These are phyloP conservation scores for Protosalanx chinensis DNA, from an alignment of 2,797 vertebrate species.

Conservation along the genomic window DNA sequence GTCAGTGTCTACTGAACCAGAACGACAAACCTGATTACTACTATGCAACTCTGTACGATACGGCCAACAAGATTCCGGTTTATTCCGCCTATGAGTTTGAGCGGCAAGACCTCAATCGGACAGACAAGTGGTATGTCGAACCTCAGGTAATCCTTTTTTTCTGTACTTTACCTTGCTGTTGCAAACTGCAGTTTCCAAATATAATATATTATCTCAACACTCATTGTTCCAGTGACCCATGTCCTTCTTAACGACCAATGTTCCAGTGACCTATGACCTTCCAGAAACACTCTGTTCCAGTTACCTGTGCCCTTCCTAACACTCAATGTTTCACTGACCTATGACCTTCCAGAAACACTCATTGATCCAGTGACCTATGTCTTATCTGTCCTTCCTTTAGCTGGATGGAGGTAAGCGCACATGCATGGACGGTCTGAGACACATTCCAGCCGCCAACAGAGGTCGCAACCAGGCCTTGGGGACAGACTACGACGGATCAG, in stretches of 20 bases:
- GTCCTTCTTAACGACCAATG: too few species aligned
- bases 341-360: background rate
- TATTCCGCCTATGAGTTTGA: slow-evolving; percentile 28
- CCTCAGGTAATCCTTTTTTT: slow-evolving; percentile 28
- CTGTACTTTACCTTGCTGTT: too few species aligned
- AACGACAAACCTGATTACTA: slow-evolving; percentile 23
- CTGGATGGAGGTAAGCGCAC: slow-evolving; percentile 21
- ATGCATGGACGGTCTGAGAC: slow-evolving; percentile 27
- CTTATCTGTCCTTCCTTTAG: slow-evolving; percentile 9
- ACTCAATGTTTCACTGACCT: background rate
- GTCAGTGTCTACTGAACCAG: slow-evolving; percentile 38
- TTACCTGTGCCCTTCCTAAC: background rate
- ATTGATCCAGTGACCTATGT: background rate
- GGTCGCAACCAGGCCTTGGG: slow-evolving; percentile 39
- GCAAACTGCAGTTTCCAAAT: too few species aligned
- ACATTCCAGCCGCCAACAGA: slow-evolving; percentile 11
- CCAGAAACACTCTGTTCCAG: background rate
- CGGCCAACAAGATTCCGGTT: slow-evolving; percentile 36
- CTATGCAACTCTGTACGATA: slow-evolving; percentile 41
- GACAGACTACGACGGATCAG: slow-evolving; percentile 26
- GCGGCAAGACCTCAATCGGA: background rate
- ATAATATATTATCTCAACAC: too few species aligned
- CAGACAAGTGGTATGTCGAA: slow-evolving; percentile 26
- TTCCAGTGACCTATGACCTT: too few species aligned
- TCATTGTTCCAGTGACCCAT: too few species aligned